These are phyloP conservation scores for Murina feae DNA, from an alignment of 2,113 vertebrate species.

Conservation along the genomic window DNA sequence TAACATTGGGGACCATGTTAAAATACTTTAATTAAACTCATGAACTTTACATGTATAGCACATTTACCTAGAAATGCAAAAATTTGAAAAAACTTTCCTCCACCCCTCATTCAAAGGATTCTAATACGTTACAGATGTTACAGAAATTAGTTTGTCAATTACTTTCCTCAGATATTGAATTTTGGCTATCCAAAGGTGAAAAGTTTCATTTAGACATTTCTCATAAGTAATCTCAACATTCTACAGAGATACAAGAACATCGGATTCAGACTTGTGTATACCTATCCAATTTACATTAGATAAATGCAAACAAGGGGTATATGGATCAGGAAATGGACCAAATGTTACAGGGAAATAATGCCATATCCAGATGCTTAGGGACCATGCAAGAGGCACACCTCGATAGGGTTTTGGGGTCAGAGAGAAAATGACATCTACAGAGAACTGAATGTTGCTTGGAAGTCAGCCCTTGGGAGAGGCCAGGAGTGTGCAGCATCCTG, in stretches of 20 bases:
- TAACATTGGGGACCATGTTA: not conserved
- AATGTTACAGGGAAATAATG: not conserved
- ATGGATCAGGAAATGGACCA: not conserved
- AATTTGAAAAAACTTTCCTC: not conserved
- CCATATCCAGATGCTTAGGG: not conserved
- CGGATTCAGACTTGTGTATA: slow-evolving; percentile 47
- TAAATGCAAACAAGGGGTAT: slow-evolving; percentile 25
- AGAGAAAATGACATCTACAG: not conserved
- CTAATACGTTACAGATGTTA: not conserved
- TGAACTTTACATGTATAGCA: not conserved
- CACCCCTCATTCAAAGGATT: not conserved
- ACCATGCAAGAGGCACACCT: not conserved
- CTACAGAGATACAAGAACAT: slow-evolving; percentile 63
- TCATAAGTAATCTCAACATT: slow-evolving; percentile 43
- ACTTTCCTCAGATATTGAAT: slow-evolving; percentile 50
- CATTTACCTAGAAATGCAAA: not conserved
- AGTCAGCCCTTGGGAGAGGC: not conserved
- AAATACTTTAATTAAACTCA: not conserved
- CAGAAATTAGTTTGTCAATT: not conserved
- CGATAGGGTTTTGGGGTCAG: not conserved
- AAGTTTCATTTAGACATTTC: slow-evolving; percentile 53
- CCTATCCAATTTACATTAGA: slow-evolving; percentile 18
- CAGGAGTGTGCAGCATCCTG: not conserved
- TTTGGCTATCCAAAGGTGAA: slow-evolving; percentile 73
- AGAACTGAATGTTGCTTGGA: not conserved